A percentile compares a stretch with the other conserved stretches of the same genome.
These are phyloP conservation scores for Odontamblyopus lacepedii DNA, from an alignment of 2,797 vertebrate genomes.

Conservation along the genomic window DNA sequence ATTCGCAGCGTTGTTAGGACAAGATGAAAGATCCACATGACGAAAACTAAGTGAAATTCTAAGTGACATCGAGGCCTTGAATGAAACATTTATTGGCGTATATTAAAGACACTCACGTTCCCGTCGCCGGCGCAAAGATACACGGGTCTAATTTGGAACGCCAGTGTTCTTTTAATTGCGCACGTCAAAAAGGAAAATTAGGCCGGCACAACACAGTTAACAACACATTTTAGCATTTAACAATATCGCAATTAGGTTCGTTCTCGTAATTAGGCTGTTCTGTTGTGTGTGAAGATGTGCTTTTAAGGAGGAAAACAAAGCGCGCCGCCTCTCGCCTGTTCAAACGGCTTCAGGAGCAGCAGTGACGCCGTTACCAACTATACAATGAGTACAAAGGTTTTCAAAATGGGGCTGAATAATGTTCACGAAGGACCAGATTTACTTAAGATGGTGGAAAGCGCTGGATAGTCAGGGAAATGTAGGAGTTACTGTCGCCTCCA, in stretches of 20 bases:
- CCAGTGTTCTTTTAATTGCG: constrained; percentile 54
- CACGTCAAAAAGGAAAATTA: constrained; percentile 44
- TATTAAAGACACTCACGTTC: constrained; percentile 37
- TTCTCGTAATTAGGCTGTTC: constrained; percentile 33
- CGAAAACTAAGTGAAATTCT: constrained; percentile 59
- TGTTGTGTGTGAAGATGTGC: constrained; percentile 1
- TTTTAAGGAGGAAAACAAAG: neutral
- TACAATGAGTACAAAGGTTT: neutral
- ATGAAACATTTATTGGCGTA: constrained; percentile 59
- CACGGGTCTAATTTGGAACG: constrained; percentile 28
- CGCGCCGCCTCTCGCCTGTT: neutral
- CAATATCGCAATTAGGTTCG: constrained; percentile 22
- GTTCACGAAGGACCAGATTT: neutral
- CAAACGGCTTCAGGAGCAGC: neutral
- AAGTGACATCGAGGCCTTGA: constrained; percentile 47
- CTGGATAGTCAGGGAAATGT: neutral
- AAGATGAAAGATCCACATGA: constrained; percentile 51
- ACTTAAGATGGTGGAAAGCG: too few species aligned
- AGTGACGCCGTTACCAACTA: neutral
- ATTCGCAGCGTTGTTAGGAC: constrained; percentile 48
- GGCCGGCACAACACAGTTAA: constrained; percentile 32
- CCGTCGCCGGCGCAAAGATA: constrained; percentile 33
- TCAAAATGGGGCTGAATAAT: neutral
- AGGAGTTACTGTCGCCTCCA: neutral
- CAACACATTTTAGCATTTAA: constrained; percentile 23